Percentiles rank a stretch among this genome's conserved stretches.
Conservation (phyloP, 2,888 invertebrate genomes). For the Plagodis dolabraria region DNA sequence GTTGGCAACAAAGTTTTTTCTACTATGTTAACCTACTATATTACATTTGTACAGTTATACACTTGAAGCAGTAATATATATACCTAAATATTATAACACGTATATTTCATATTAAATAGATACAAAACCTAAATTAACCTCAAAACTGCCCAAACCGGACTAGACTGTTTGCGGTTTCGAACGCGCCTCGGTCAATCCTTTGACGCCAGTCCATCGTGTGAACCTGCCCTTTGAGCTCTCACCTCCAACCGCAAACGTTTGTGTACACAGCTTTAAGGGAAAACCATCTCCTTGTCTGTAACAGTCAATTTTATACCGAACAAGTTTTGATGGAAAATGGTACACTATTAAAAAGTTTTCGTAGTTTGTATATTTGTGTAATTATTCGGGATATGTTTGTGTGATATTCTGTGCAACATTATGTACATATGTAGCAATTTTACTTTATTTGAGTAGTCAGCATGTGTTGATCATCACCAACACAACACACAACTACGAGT, state of each 20-base stretch:
- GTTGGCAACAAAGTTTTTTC: too few relatives aligned
- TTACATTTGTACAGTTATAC: too few relatives aligned
- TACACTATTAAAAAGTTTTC: too few relatives aligned
- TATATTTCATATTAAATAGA: slow-evolving; percentile 16
- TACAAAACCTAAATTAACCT: slow-evolving; percentile 43
- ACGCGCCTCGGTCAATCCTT: slow-evolving; percentile 75
- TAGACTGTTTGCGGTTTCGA: slow-evolving; percentile 65
- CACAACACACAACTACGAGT: too few relatives aligned
- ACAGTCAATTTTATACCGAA: too few relatives aligned
- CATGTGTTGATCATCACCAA: too few relatives aligned
- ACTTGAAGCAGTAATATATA: background rate
- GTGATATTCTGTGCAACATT: too few relatives aligned
- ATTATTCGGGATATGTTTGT: too few relatives aligned
- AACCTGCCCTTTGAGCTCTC: slow-evolving; percentile 71
- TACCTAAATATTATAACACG: background rate
- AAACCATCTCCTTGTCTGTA: slow-evolving; percentile 44
- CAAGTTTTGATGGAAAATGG: too few relatives aligned
- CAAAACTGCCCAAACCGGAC: slow-evolving; percentile 55
- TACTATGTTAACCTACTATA: background rate
- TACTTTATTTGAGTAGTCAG: too few relatives aligned
- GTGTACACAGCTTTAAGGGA: slow-evolving; percentile 62
- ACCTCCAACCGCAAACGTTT: slow-evolving; percentile 80
- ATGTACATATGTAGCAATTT: too few relatives aligned
- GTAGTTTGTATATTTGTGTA: too few relatives aligned
- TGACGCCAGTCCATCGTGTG: slow-evolving; percentile 57